Evolutionary conservation across 2,113 vertebrate species (phyloP), one percentile per base, ranked within the genome.

Genomic region (Podocnemis expansa): DNA sequence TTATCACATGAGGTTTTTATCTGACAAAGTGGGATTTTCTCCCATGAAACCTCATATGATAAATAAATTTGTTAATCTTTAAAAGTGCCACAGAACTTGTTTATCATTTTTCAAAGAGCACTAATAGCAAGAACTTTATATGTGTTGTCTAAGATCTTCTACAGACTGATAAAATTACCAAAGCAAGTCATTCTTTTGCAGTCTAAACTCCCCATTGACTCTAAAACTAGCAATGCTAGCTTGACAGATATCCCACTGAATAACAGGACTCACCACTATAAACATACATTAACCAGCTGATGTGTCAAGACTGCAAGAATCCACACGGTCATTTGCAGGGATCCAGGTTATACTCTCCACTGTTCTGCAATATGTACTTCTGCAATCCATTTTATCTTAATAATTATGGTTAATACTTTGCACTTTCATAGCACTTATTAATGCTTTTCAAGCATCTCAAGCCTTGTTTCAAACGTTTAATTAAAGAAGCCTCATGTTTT

Each of bases 191-290:
- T 16, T 81, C 63, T 76, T 56, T 73, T 88, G 11, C 25, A 84
- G 8, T 67, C 60, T 3, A 78, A 49, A 84, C 60, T 79, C 89
- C 78, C 73, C 22, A 9, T 8, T 88, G 7, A 41, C 81, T 93
- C 79, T 58, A 67, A 92, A 73, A 96, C 89, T 7, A 12, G 55
- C 55, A 51, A 25, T 1, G 1, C 47, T 5, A 63, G n/a, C 79
- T 94, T 91, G 76, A 29, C n/a, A 87, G 87, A 55, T 87, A 55
- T 76, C 73, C 82, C 22, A 84, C 93, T 87, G 27, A 79, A 60
- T 78, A 85, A 24, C 3, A 75, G 79, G 45, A 78, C 73, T 45
- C 29, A 41, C 6, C 34, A 79, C 29, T 7, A 13, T 8, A 38
- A 90, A 27, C 80, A 63, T 87, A 41, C 4, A 21, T 94, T 89